phyloP scores from a whole-genome alignment of 2,797 vertebrate species.

The Emys orbicularis region DNA sequence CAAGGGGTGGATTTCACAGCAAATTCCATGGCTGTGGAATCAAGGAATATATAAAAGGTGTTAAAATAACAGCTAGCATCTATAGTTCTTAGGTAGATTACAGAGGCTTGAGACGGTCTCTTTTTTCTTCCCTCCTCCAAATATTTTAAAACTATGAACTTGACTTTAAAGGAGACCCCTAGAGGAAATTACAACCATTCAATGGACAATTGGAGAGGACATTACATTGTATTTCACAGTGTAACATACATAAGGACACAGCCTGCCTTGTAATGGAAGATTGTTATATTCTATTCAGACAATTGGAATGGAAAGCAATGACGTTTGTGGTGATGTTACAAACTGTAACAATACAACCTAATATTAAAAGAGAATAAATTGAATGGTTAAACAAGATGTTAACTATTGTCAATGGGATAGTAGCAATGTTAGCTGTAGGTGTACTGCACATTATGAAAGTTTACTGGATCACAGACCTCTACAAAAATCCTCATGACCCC shows the following conservation, averaged over 20 bases:
- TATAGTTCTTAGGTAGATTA: not conserved
- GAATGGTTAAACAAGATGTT: not conserved
- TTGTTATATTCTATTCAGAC: fast-evolving
- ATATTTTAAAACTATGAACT: not conserved
- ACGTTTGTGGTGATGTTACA: not conserved
- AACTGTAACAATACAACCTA: not conserved
- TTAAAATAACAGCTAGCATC: not conserved
- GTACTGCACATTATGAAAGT: fast-evolving
- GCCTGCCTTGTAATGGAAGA: not conserved
- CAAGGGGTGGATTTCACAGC: not conserved
- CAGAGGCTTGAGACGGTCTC: not conserved
- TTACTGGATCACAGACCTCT: not conserved
- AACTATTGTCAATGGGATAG: not conserved
- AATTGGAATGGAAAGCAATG: not conserved
- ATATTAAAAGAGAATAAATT: not conserved
- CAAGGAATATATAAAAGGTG: not conserved
- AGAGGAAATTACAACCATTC: not conserved
- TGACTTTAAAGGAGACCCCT: not conserved
- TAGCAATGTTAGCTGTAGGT: not conserved
- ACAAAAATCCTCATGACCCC: not conserved
- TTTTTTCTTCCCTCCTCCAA: not conserved
- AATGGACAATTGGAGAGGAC: fast-evolving
- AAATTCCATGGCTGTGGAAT: not conserved
- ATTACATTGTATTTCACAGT: not conserved
- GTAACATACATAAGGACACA: not conserved